phyloP scores from a whole-genome alignment of 2,888 invertebrate genomes.

The Rhamnusium bicolor region DNA sequence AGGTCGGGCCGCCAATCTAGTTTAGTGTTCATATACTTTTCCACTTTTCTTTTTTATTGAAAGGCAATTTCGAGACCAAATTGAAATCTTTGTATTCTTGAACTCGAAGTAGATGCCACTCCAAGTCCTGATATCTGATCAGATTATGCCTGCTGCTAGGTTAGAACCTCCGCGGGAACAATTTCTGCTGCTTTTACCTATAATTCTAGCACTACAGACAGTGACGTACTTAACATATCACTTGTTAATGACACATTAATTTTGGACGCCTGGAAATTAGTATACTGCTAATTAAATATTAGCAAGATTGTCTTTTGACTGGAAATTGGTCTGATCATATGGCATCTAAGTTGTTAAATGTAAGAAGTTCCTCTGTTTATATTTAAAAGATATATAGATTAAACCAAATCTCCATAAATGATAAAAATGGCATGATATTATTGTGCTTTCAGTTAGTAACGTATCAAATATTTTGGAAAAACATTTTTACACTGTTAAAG shows the following conservation, averaged over 20 bases:
- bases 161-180: slow-evolving; percentile 56
- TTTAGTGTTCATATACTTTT: slow-evolving; percentile 70
- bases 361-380: too few relatives aligned
- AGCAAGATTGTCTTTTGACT: too few relatives aligned
- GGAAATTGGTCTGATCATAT: too few relatives aligned
- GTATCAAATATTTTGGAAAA: too few relatives aligned
- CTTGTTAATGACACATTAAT: background rate
- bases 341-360: too few relatives aligned
- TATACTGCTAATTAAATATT: too few relatives aligned
- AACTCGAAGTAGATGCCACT: slow-evolving; percentile 69
- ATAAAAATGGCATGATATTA: too few relatives aligned
- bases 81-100: slow-evolving; percentile 71
- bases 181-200: slow-evolving; percentile 31
- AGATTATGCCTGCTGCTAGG: slow-evolving; percentile 67
- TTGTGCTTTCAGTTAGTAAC: too few relatives aligned
- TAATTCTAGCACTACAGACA: background rate
- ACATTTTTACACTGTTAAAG: too few relatives aligned
- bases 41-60: slow-evolving; percentile 69
- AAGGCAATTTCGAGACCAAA: slow-evolving; percentile 71
- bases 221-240: background rate
- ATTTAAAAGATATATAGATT: too few relatives aligned
- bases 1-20: slow-evolving; percentile 62
- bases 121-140: slow-evolving; percentile 70
- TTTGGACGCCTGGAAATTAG: too few relatives aligned
- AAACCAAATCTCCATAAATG: too few relatives aligned